Evolutionary conservation across 2,888 invertebrate genomes (phyloP).

Genomic region (Mycalesis mineus): DNA sequence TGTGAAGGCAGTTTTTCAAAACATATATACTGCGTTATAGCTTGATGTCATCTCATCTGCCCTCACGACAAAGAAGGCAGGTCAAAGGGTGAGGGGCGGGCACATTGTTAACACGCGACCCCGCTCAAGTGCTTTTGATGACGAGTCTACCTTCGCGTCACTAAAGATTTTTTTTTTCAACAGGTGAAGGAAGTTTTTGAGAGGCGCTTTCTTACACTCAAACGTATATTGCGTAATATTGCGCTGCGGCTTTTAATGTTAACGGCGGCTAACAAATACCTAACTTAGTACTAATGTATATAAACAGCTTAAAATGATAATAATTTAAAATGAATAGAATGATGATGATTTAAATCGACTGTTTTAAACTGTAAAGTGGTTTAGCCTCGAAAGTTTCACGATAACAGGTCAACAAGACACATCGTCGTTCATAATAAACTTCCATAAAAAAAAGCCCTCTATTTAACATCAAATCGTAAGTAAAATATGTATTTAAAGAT

Average conservation of each 20-base stretch:
- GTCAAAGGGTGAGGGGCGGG: conserved; percentile 67
- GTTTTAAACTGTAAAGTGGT: too few species aligned
- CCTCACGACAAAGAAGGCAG: conserved; percentile 68
- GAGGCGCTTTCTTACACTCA: conserved; percentile 23
- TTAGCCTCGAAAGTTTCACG: too few species aligned
- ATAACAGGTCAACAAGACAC: too few species aligned
- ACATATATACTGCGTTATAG: conserved; percentile 36
- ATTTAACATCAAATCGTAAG: too few species aligned
- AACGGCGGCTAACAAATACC: not conserved
- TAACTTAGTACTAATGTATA: not conserved
- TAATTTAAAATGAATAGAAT: too few species aligned
- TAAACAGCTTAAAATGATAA: too few species aligned
- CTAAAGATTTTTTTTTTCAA: conserved; percentile 31
- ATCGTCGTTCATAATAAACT: too few species aligned
- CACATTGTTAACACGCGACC: conserved; percentile 73
- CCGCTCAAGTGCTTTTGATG: conserved; percentile 69
- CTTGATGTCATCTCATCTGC: conserved; percentile 61
- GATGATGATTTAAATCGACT: too few species aligned
- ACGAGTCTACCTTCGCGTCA: conserved; percentile 37
- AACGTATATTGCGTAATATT: conserved; percentile 17
- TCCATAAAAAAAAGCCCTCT: too few species aligned
- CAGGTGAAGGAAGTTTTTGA: conserved; percentile 33
- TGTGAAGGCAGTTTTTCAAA: conserved; percentile 5
- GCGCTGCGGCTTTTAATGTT: not conserved
- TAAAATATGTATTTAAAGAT: not conserved